Conservation (phyloP, 2,888 invertebrate species). For the Stenodera caucasica region DNA sequence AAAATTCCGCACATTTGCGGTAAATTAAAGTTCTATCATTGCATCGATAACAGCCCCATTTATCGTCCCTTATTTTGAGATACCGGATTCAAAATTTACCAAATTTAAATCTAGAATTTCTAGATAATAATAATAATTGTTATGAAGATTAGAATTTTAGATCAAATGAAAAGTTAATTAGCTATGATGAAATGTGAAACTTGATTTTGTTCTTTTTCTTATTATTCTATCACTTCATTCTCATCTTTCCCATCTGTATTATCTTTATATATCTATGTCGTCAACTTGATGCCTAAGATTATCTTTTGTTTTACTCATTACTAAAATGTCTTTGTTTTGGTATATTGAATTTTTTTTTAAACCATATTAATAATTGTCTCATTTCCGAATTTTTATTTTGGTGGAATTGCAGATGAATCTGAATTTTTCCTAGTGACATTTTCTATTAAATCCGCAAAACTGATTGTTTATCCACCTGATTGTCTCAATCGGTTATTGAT, state of each 20-base stretch:
- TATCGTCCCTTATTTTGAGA: no score
- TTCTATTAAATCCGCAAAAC: no score
- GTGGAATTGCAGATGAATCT: no score
- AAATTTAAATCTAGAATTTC: no score
- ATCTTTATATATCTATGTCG: neutral
- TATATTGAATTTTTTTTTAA: neutral
- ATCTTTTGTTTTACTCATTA: neutral
- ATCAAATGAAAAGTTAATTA: neutral
- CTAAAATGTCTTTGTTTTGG: neutral
- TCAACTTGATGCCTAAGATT: neutral
- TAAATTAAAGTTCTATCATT: no score
- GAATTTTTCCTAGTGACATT: no score
- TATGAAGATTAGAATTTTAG: no score
- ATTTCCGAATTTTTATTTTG: no score
- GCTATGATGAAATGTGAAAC: neutral
- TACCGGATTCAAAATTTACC: no score
- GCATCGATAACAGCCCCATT: no score
- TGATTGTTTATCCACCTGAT: neutral
- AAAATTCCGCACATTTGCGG: no score
- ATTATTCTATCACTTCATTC: neutral
- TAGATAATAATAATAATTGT: no score
- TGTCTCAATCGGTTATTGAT: neutral
- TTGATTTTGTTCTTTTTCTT: neutral
- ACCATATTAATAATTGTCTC: neutral
- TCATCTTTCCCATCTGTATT: neutral